A percentile compares a stretch with the other conserved stretches of the same genome.
phyloP scores from a whole-genome alignment of 2,797 vertebrate genomes.

The Sebastes minor region DNA sequence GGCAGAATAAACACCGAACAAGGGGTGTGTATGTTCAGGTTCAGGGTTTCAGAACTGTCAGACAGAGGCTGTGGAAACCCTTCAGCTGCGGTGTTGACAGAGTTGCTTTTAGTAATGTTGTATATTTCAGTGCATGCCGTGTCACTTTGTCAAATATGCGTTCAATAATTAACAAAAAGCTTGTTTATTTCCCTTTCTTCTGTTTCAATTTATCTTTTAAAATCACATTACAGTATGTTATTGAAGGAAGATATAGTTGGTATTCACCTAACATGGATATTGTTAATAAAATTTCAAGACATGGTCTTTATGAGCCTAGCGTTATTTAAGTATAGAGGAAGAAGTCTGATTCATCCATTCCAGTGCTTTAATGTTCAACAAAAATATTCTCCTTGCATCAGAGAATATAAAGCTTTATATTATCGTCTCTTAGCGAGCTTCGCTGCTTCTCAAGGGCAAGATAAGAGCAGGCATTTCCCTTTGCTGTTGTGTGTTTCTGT shows the following conservation, averaged over 20 bases:
- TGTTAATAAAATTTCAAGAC: background rate
- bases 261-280: background rate
- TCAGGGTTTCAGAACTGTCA: slow-evolving; percentile 49
- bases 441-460: slow-evolving; percentile 69
- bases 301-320: background rate
- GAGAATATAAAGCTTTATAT: slow-evolving; percentile 48
- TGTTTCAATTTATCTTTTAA: slow-evolving; percentile 1
- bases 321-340: slow-evolving; percentile 2
- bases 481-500: slow-evolving; percentile 35
- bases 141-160: slow-evolving; percentile 22
- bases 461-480: slow-evolving; percentile 64
- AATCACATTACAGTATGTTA: background rate
- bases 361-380: slow-evolving; percentile 14
- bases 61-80: slow-evolving; percentile 25
- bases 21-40: slow-evolving; percentile 38
- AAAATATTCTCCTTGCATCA: slow-evolving; percentile 30
- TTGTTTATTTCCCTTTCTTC: slow-evolving; percentile 7
- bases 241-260: background rate
- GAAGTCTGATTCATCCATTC: background rate
- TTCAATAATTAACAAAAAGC: slow-evolving; percentile 24
- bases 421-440: slow-evolving; percentile 41
- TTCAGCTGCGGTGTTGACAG: slow-evolving; percentile 29
- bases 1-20: slow-evolving; percentile 52
- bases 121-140: slow-evolving; percentile 8
- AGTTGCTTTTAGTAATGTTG: slow-evolving; percentile 5